Evolutionary conservation across 2,113 vertebrate genomes (phyloP), one percentile per base, ranked within the genome.

Genomic region (Nothocercus nigrocapillus): DNA sequence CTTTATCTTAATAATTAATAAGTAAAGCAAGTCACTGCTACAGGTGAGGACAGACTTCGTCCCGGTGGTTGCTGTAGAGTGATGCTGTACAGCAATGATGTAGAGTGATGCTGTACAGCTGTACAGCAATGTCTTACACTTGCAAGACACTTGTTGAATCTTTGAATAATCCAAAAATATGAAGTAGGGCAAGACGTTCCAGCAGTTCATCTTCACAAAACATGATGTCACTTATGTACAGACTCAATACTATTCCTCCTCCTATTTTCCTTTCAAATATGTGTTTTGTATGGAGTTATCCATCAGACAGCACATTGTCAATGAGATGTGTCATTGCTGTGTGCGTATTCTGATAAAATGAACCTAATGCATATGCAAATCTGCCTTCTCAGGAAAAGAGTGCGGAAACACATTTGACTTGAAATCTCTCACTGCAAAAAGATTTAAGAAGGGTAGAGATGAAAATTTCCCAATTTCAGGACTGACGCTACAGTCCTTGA

Each of bases 341-440:
- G 89, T 96, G 96, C 94, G 88, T 82, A 19, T 95, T 95, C 97
- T 73, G 95, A 98, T 97, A 93, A 97, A 97, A 96, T 94, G 97
- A 97, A 95, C 93, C 95, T 97, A 96, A 97, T 97, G 88, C 97
- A 97, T 97, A 97, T 98, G 97, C 96, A 97, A 96, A 97, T 97
- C 96, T 91, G 94, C 79, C 96, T 97, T 96, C 97, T 92, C 86
- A 42, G 78, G 95, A 97, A 94, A 96, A 96, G 95, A 88, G 93
- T 96, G 96, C 91, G 22, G 90, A 96, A 97, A 97, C 94, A 95
- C 87, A 86, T 96, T 96, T 95, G 95, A 96, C 96, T 97, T 83
- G 88, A 94, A 97, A 93, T 93, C 88, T 92, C 85, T 93, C 47
- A 64, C 94, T 73, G 94, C 80, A 96, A 78, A 96, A 96, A 92